Evolutionary conservation across 92 coral and sea anemone genomes (phyloP).

Genomic region (Palythoa grandis): DNA sequence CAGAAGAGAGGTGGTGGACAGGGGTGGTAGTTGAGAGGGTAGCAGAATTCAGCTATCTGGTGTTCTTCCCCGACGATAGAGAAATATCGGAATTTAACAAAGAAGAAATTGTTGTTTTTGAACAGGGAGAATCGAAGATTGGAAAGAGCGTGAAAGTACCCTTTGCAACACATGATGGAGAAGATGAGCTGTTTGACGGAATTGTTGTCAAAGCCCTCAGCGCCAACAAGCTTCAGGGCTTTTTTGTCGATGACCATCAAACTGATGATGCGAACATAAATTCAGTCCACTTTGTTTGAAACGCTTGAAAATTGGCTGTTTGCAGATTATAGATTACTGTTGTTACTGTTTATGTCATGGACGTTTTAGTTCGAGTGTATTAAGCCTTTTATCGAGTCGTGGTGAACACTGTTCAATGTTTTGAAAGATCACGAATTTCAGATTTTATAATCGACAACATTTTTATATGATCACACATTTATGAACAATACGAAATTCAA

Average conservation of each 20-base stretch:
- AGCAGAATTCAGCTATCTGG: constrained; percentile 4
- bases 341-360: constrained; percentile 25
- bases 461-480: too few species aligned
- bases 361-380: constrained; percentile 24
- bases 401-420: too few species aligned
- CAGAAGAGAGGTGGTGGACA: constrained; percentile 38
- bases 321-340: constrained; percentile 12
- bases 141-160: constrained; percentile 28
- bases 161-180: constrained; percentile 29
- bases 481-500: too few species aligned
- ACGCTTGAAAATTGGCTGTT: constrained; percentile 29
- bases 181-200: constrained; percentile 40
- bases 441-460: constrained; percentile 31
- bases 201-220: constrained; percentile 27
- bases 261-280: constrained; percentile 25
- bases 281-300: constrained; percentile 23
- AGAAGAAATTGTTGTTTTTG: constrained; percentile 34
- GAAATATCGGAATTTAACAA: constrained; percentile 27
- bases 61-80: constrained; percentile 34
- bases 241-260: constrained; percentile 32
- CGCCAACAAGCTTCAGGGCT: constrained; percentile 23
- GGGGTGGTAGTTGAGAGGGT: neutral
- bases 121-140: constrained; percentile 30
- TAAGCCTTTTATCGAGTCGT: constrained; percentile 19
- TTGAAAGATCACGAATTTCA: too few species aligned